Conservation (phyloP, 2,797 vertebrate species). For the Harpagifer antarcticus region DNA sequence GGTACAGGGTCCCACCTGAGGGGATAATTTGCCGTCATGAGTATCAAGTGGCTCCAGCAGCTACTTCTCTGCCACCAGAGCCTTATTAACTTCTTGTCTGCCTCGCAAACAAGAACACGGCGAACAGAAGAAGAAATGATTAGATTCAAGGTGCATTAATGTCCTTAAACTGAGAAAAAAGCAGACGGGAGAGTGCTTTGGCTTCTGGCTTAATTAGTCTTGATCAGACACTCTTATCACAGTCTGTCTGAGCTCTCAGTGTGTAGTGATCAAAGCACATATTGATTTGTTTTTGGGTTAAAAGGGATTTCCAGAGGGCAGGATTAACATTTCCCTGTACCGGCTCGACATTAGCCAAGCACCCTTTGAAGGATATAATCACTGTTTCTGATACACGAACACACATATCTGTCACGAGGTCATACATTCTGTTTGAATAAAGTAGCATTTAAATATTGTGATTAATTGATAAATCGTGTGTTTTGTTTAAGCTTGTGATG, state of each 20-base stretch:
- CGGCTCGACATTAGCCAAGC: constrained; percentile 63
- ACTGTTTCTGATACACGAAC: constrained; percentile 20
- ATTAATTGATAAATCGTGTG: neutral
- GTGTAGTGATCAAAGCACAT: constrained; percentile 75
- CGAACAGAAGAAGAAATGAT: constrained; percentile 55
- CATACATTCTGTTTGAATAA: neutral
- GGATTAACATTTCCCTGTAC: constrained; percentile 79
- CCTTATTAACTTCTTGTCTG: constrained; percentile 56
- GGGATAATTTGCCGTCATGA: constrained; percentile 76
- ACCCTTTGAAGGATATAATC: constrained; percentile 34
- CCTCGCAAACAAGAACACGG: constrained; percentile 45
- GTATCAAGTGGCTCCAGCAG: constrained; percentile 69
- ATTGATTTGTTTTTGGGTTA: constrained; percentile 82
- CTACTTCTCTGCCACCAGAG: constrained; percentile 28
- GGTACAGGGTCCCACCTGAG: constrained; percentile 97
- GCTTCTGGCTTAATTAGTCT: constrained; percentile 74
- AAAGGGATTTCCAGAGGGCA: constrained; percentile 80
- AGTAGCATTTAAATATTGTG: neutral
- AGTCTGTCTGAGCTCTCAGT: constrained; percentile 76
- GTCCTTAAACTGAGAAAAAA: constrained; percentile 54
- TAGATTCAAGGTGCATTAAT: constrained; percentile 66
- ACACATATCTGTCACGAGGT: constrained; percentile 14
- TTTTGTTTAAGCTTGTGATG: neutral
- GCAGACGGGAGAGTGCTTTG: constrained; percentile 42
- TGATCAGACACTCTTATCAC: constrained; percentile 76